Conservation (phyloP, 2,113 vertebrate species). For the Trachemys scripta region DNA sequence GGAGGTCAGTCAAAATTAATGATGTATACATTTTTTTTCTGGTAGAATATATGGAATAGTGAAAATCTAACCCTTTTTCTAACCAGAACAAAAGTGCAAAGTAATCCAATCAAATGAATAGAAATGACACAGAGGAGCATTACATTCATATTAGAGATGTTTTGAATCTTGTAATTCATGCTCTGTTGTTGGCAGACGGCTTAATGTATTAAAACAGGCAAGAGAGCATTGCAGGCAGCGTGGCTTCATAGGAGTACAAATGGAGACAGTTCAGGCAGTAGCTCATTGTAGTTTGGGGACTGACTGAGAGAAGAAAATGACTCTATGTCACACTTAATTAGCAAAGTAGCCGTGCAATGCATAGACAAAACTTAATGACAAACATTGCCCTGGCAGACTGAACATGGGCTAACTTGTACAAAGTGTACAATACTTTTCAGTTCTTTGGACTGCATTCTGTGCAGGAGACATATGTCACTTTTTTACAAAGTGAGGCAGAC, state of each 20-base stretch:
- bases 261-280: neutral
- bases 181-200: conserved; percentile 34
- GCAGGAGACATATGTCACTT: accelerated
- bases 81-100: neutral
- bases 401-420: neutral
- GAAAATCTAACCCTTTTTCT: neutral
- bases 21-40: neutral
- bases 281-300: neutral
- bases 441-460: neutral
- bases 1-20: neutral
- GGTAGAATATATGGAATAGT: neutral
- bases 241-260: neutral
- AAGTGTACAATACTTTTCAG: neutral
- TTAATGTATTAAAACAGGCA: conserved; percentile 11
- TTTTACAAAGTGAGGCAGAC: neutral
- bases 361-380: neutral
- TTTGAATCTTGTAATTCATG: conserved; percentile 27
- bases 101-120: conserved; percentile 19
- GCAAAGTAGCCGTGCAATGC: neutral
- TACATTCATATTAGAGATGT: neutral
- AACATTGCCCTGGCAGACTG: neutral
- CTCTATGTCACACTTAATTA: neutral
- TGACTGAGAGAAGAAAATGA: neutral
- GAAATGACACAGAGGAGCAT: neutral
- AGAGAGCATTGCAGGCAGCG: neutral